Percentiles rank a stretch among this genome's conserved stretches.
phyloP scores from a whole-genome alignment of 2,113 vertebrate species.

The Myiozetetes cayanensis region DNA sequence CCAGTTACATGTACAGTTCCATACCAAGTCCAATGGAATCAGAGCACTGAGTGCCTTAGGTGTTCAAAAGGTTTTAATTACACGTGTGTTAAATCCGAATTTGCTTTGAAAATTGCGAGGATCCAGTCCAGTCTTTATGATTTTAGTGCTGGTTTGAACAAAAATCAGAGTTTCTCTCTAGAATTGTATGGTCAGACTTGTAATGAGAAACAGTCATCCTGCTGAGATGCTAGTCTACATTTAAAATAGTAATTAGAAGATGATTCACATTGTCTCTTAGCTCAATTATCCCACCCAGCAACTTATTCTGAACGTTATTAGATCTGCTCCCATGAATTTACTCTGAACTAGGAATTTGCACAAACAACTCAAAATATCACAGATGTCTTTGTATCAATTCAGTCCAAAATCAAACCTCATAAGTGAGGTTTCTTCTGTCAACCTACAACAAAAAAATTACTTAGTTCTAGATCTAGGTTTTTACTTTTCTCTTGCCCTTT shows the following conservation, averaged over 20 bases:
- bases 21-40: background rate
- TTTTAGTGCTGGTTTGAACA: background rate
- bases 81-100: background rate
- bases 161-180: background rate
- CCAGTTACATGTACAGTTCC: background rate
- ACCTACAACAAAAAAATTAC: background rate
- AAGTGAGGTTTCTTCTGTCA: background rate
- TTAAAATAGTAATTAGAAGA: slow-evolving; percentile 4
- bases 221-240: background rate
- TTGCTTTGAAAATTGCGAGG: background rate
- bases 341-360: background rate
- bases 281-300: background rate
- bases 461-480: background rate
- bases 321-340: background rate
- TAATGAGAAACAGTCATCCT: slow-evolving; percentile 2
- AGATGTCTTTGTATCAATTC: background rate
- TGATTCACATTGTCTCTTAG: background rate
- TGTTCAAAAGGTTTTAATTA: background rate
- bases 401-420: background rate
- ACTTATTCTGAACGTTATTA: background rate
- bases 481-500: background rate
- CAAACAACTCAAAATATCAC: background rate
- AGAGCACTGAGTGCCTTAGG: background rate
- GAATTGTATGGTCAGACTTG: background rate
- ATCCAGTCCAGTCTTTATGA: background rate